A percentile compares a stretch with the other conserved stretches of the same genome.
Conservation (phyloP, 2,797 vertebrate genomes). For the Poeciliopsis paucimaculata region DNA sequence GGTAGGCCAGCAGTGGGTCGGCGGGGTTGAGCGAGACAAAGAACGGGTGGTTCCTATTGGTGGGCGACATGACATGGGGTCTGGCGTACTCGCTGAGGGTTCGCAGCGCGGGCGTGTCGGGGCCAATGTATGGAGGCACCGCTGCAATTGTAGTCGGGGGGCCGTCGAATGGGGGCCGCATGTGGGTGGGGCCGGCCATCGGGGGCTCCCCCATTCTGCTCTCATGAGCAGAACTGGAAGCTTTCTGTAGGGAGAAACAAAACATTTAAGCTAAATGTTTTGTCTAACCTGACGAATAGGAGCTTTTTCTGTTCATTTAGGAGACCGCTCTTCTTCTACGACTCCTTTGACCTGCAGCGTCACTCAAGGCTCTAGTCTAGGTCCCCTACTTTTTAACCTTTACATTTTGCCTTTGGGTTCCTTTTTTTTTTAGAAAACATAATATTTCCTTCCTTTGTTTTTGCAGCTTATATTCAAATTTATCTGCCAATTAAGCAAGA, state of each 20-base stretch:
- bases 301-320: too few species aligned
- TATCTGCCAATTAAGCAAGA: too few species aligned
- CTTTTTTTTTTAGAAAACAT: too few species aligned
- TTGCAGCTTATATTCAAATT: too few species aligned
- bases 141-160: slow-evolving; percentile 96
- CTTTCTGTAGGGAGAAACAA: slow-evolving; percentile 84
- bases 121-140: slow-evolving; percentile 96
- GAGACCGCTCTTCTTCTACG: too few species aligned
- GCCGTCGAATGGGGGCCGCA: slow-evolving; percentile 90
- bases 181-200: slow-evolving; percentile 88
- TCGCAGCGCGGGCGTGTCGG: slow-evolving; percentile 94
- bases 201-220: slow-evolving; percentile 88
- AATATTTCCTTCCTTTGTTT: too few species aligned
- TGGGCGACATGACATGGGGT: slow-evolving; percentile 98
- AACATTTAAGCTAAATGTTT: background rate
- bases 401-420: too few species aligned
- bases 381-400: too few species aligned
- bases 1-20: slow-evolving; percentile 94
- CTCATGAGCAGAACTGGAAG: slow-evolving; percentile 92
- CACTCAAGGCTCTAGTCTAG: too few species aligned
- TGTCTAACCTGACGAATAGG: too few species aligned
- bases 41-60: slow-evolving; percentile 98
- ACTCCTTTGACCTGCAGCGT: too few species aligned
- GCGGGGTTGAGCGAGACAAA: slow-evolving; percentile 96
- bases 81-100: slow-evolving; percentile 98